Evolutionary conservation across 1,140 invertebrate species (phyloP).

Genomic region (Akabosia matsudoensis): DNA sequence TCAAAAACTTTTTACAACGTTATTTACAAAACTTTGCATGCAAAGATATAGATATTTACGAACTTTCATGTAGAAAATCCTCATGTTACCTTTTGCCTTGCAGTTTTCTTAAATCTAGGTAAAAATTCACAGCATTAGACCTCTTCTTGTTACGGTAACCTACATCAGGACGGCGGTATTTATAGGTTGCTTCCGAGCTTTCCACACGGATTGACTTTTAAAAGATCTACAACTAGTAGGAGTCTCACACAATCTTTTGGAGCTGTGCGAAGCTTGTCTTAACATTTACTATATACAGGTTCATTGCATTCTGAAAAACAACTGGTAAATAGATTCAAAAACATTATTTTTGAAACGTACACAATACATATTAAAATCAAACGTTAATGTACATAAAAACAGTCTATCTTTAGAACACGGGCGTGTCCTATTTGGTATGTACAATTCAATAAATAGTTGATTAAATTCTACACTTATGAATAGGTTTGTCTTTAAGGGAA

Average conservation of each 20-base stretch:
- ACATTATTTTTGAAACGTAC: background rate
- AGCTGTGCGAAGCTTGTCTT: no score
- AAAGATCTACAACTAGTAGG: no score
- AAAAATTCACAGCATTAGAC: background rate
- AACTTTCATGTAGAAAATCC: background rate
- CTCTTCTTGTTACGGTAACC: background rate
- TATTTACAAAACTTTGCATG: no score
- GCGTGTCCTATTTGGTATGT: no score
- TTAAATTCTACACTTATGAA: no score
- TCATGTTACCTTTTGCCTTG: background rate
- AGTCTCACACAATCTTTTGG: no score
- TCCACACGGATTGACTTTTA: no score
- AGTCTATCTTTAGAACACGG: background rate
- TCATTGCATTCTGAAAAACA: slow-evolving; percentile 8
- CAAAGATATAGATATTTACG: background rate
- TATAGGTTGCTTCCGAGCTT: no score
- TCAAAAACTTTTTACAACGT: background rate
- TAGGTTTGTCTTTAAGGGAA: background rate
- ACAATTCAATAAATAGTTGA: no score
- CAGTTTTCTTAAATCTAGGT: background rate
- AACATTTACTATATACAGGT: background rate
- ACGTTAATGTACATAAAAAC: background rate
- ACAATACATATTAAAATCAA: background rate
- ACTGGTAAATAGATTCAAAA: background rate
- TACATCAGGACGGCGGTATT: no score